phyloP scores from a whole-genome alignment of 2,113 vertebrate genomes.

The Nothoprocta pentlandii region DNA sequence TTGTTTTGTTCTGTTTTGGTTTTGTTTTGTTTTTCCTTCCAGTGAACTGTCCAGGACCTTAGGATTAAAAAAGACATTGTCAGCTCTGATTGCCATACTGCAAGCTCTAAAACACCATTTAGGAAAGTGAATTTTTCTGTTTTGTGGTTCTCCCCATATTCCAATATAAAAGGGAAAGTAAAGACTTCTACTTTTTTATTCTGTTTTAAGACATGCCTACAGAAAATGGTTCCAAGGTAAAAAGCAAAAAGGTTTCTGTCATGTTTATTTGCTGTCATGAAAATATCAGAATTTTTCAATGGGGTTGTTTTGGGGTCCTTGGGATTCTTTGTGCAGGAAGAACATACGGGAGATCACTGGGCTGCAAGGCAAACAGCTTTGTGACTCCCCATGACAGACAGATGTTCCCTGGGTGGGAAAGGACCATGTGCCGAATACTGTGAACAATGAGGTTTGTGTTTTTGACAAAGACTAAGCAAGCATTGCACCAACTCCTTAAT shows the following conservation, averaged over 20 bases:
- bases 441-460: not conserved
- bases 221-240: constrained; percentile 5
- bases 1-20: not conserved
- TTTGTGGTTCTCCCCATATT: not conserved
- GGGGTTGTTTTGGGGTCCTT: constrained; percentile 1
- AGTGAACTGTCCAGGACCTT: not conserved
- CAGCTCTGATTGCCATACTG: not conserved
- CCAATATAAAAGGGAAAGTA: constrained; percentile 18
- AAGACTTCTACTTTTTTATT: not conserved
- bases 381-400: not conserved
- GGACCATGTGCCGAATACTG: not conserved
- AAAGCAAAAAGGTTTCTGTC: constrained; percentile 8
- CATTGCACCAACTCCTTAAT: not conserved
- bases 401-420: constrained; percentile 30
- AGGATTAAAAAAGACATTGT: not conserved
- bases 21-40: not conserved
- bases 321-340: constrained; percentile 34
- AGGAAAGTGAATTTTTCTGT: not conserved
- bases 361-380: constrained; percentile 24
- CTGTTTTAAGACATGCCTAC: constrained; percentile 24
- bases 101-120: not conserved
- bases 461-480: not conserved
- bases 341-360: constrained; percentile 8
- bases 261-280: not conserved
- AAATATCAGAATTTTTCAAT: constrained; percentile 41